Percentiles rank a stretch among this genome's conserved stretches.
Evolutionary conservation across 64 coral and sea anemone species (phyloP).

Genomic region (Hydrozoanthus tunicans): DNA sequence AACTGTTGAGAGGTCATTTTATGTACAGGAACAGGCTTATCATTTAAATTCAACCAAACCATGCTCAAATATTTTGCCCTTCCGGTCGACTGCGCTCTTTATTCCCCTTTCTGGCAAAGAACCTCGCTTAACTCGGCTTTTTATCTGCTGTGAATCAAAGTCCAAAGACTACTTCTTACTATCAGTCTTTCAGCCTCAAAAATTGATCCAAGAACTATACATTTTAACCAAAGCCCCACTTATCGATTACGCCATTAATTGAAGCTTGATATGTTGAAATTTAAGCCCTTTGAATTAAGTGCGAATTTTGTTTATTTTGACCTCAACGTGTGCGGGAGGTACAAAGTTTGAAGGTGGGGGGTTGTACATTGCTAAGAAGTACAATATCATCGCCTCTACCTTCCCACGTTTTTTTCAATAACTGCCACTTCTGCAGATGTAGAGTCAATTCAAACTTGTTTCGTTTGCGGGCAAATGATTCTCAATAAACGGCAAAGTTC

Average conservation of each 20-base stretch:
- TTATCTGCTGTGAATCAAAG: background rate
- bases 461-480: background rate
- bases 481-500: slow-evolving; percentile 27
- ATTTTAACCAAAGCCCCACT: background rate
- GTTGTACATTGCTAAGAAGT: slow-evolving; percentile 5
- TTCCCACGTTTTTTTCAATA: background rate
- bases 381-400: background rate
- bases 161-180: no score
- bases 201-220: background rate
- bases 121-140: background rate
- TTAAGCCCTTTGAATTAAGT: slow-evolving; percentile 69
- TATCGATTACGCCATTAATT: slow-evolving; percentile 56
- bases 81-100: background rate
- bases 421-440: slow-evolving; percentile 1
- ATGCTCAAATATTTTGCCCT: slow-evolving; percentile 9
- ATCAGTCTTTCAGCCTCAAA: background rate
- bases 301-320: slow-evolving; percentile 88
- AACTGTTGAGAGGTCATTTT: no score
- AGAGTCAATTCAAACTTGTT: background rate
- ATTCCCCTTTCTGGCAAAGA: background rate
- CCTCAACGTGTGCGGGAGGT: slow-evolving; percentile 60
- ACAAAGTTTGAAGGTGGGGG: slow-evolving; percentile 23
- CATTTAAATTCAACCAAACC: slow-evolving; percentile 11
- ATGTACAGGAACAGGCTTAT: background rate
- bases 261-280: slow-evolving; percentile 66